These are phyloP conservation scores for Paramormyrops kingsleyae DNA, from an alignment of 2,113 vertebrate species.

Conservation along the genomic window DNA sequence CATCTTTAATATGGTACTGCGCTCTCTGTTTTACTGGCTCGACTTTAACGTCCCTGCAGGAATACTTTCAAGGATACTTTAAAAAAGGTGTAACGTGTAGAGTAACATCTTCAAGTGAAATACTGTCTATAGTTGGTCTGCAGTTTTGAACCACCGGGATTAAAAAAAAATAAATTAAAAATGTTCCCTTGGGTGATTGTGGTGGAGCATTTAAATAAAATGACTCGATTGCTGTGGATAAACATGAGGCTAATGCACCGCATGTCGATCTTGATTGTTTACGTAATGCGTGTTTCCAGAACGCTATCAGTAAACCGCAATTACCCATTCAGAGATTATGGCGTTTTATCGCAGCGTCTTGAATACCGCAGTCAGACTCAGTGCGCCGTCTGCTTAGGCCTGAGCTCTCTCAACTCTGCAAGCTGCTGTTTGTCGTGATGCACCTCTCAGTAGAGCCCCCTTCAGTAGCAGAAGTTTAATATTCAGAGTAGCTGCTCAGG, in stretches of 20 bases:
- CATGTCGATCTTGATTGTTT: neutral
- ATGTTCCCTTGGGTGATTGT: neutral
- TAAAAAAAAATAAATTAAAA: neutral
- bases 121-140: neutral
- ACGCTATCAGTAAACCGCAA: neutral
- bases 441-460: neutral
- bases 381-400: neutral
- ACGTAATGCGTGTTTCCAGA: neutral
- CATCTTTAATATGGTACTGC: neutral
- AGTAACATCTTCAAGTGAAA: neutral
- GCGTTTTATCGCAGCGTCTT: neutral
- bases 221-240: neutral
- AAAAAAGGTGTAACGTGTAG: neutral
- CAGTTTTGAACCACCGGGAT: neutral
- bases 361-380: neutral
- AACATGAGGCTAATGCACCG: neutral
- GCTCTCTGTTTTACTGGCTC: neutral
- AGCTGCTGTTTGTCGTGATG: neutral
- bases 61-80: neutral
- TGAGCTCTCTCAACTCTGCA: neutral
- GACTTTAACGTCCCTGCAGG: neutral
- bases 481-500: neutral
- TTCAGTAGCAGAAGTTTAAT: neutral
- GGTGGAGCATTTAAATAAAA: neutral
- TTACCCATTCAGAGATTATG: neutral